Evolutionary conservation across 1,140 invertebrate species (phyloP).

Genomic region (Orchestia grillus): DNA sequence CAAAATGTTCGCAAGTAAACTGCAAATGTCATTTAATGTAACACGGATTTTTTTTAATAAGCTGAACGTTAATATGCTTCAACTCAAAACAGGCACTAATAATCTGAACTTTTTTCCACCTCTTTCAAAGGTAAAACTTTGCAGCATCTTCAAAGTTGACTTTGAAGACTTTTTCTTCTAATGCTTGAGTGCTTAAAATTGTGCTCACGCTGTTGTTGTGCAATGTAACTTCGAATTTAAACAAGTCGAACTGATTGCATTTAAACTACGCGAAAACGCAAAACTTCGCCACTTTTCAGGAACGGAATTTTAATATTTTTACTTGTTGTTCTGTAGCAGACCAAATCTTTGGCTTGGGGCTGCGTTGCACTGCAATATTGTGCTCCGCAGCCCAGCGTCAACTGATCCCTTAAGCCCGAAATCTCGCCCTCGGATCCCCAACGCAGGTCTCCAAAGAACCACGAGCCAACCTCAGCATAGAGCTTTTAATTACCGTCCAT

Average conservation of each 20-base stretch:
- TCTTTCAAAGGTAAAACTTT: too few relatives aligned
- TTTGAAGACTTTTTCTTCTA: too few relatives aligned
- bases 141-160: too few relatives aligned
- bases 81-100: too few relatives aligned
- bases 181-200: not conserved
- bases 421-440: conserved; percentile 11
- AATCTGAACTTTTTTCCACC: too few relatives aligned
- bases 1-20: too few relatives aligned
- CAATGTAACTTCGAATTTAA: not conserved
- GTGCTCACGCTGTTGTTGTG: not conserved
- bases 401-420: conserved; percentile 49
- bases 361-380: conserved; percentile 50
- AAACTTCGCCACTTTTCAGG: not conserved
- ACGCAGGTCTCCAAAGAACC: conserved; percentile 40
- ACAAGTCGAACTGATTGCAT: not conserved
- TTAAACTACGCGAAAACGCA: not conserved
- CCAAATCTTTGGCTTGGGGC: not conserved
- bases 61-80: too few relatives aligned
- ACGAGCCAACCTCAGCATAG: conserved; percentile 2
- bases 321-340: not conserved
- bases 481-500: conserved; percentile 40
- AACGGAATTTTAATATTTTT: not conserved
- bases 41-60: too few relatives aligned
- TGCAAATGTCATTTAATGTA: too few relatives aligned
- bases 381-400: not conserved